Evolutionary conservation across 2,113 vertebrate species (phyloP).

Genomic region (Lepus timidus): DNA sequence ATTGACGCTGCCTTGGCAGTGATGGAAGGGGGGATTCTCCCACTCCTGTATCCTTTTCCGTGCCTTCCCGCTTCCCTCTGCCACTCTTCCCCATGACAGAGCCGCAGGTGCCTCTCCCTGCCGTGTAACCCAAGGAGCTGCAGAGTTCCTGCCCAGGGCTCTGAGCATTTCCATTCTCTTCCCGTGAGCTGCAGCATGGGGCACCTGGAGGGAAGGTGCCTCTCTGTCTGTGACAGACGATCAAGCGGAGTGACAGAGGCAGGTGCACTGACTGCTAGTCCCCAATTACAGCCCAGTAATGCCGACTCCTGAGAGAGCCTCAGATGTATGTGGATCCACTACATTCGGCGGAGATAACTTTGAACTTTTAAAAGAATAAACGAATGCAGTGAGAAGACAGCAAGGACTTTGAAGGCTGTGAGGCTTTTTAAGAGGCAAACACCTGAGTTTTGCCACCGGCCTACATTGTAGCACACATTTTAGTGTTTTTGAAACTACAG

Average conservation of each 20-base stretch:
- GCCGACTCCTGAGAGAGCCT: conserved; percentile 47
- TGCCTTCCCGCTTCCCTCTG: neutral
- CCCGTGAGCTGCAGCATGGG: neutral
- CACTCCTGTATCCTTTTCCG: neutral
- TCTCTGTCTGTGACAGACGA: neutral
- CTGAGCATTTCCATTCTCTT: conserved; percentile 14
- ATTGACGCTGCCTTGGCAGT: no score
- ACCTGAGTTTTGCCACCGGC: conserved; percentile 30
- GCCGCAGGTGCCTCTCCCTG: neutral
- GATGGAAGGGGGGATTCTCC: neutral
- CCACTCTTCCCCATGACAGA: neutral
- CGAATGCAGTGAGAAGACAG: conserved; percentile 48
- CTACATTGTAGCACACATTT: neutral
- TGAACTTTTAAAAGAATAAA: conserved; percentile 6
- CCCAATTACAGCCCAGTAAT: neutral
- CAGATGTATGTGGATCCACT: conserved; percentile 29
- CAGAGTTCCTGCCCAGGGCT: neutral
- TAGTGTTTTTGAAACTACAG: conserved; percentile 1
- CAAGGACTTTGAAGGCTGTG: conserved; percentile 46
- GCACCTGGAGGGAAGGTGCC: conserved; percentile 21
- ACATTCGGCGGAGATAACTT: neutral
- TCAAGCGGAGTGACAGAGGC: conserved; percentile 51
- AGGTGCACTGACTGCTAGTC: conserved; percentile 35
- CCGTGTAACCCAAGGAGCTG: neutral
- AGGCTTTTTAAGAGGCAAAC: conserved; percentile 10